A percentile compares a stretch with the other conserved stretches of the same genome.
phyloP scores from a whole-genome alignment of 2,888 invertebrate genomes.

The Nephrotoma guestfalica region DNA sequence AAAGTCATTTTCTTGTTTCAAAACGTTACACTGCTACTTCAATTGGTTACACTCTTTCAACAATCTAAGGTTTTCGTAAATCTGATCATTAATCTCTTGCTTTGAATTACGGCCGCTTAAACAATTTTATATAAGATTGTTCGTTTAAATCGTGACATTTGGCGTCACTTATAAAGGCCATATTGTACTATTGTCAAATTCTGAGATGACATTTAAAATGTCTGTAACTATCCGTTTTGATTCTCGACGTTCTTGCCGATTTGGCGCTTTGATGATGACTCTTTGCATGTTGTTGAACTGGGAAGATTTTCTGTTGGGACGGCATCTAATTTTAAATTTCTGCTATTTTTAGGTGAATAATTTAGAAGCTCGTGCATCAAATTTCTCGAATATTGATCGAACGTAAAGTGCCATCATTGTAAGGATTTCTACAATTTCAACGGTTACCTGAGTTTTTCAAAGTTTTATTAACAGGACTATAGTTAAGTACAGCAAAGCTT shows the following conservation, averaged over 20 bases:
- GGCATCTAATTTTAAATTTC: not conserved
- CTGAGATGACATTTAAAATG: not conserved
- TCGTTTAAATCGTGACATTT: not conserved
- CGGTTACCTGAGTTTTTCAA: too few species aligned
- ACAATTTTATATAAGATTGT: not conserved
- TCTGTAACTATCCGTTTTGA: not conserved
- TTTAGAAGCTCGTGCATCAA: not conserved
- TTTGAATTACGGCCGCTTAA: too few species aligned
- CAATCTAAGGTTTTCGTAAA: not conserved
- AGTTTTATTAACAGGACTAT: too few species aligned
- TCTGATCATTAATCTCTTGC: not conserved
- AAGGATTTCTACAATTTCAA: too few species aligned
- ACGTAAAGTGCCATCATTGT: too few species aligned
- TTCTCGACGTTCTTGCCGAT: not conserved
- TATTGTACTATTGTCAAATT: not conserved
- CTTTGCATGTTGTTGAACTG: not conserved
- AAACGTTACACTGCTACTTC: too few species aligned
- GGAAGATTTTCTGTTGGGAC: not conserved
- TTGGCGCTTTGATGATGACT: not conserved
- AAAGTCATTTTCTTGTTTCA: too few species aligned
- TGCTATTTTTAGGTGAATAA: not conserved
- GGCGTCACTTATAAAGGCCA: too few species aligned
- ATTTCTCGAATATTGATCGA: not conserved
- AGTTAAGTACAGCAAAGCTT: too few species aligned
- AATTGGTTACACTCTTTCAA: not conserved